phyloP scores from a whole-genome alignment of 2,797 vertebrate genomes.

The Dermochelys coriacea region DNA sequence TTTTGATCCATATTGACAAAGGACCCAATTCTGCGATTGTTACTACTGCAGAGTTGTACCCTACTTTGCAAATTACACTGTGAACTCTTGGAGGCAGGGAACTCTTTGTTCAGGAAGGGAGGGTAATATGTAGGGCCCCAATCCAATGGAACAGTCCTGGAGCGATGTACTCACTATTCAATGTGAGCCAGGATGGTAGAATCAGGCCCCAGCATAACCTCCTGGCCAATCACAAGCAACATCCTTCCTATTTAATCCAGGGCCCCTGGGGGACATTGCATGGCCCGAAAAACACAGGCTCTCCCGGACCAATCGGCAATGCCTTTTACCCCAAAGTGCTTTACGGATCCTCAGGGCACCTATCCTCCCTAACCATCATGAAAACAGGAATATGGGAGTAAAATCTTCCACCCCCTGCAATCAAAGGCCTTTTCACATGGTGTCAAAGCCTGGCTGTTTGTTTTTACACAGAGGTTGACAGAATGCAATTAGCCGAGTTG shows the following conservation, averaged over 20 bases:
- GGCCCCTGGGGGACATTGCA: background rate
- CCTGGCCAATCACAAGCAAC: background rate
- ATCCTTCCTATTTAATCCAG: background rate
- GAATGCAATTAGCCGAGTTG: background rate
- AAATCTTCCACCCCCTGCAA: background rate
- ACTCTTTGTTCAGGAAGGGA: background rate
- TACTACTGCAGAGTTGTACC: background rate
- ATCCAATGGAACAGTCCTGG: background rate
- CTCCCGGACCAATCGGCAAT: background rate
- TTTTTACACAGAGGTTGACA: background rate
- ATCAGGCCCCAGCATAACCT: accelerated
- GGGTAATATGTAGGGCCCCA: background rate
- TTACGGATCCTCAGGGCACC: background rate
- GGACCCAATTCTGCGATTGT: background rate
- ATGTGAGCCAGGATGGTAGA: background rate
- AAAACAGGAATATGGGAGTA: background rate
- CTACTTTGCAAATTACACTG: background rate
- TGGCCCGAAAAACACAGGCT: background rate
- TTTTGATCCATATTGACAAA: background rate
- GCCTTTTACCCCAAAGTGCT: background rate
- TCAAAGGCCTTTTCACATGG: background rate
- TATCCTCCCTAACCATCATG: background rate
- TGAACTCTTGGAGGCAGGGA: accelerated
- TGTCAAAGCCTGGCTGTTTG: background rate
- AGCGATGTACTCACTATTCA: background rate